Evolutionary conservation across 2,797 vertebrate species (phyloP).

Genomic region (Chloroceryle amazona): DNA sequence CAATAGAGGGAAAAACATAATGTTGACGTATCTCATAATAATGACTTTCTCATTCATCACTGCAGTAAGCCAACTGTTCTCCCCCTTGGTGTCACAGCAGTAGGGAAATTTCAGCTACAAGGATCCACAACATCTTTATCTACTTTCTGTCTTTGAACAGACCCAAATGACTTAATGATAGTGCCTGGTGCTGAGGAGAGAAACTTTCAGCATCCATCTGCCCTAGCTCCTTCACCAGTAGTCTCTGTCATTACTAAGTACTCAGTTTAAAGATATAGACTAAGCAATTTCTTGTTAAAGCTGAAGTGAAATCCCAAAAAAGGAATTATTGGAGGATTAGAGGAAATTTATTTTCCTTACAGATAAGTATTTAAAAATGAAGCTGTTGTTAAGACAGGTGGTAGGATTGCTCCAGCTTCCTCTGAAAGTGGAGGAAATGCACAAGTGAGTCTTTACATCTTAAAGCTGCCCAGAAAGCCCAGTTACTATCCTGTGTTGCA

Average conservation of each 20-base stretch:
- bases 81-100: slow-evolving; percentile 15
- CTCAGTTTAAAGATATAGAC: not conserved
- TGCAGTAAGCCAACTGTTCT: slow-evolving; percentile 8
- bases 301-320: not conserved
- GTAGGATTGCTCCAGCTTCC: not conserved
- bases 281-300: not conserved
- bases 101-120: slow-evolving; percentile 10
- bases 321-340: not conserved
- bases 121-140: not conserved
- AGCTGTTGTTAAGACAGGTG: not conserved
- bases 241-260: not conserved
- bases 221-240: not conserved
- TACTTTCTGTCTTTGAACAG: not conserved
- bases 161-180: not conserved
- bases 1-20: not conserved
- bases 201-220: not conserved
- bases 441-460: not conserved
- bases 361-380: not conserved
- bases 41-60: slow-evolving; percentile 4
- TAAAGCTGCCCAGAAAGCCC: not conserved
- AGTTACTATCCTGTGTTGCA: not conserved
- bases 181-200: not conserved
- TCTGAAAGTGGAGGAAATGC: not conserved
- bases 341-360: not conserved
- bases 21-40: not conserved